phyloP scores from a whole-genome alignment of 2,797 vertebrate species.

The Notolepis coatsorum region DNA sequence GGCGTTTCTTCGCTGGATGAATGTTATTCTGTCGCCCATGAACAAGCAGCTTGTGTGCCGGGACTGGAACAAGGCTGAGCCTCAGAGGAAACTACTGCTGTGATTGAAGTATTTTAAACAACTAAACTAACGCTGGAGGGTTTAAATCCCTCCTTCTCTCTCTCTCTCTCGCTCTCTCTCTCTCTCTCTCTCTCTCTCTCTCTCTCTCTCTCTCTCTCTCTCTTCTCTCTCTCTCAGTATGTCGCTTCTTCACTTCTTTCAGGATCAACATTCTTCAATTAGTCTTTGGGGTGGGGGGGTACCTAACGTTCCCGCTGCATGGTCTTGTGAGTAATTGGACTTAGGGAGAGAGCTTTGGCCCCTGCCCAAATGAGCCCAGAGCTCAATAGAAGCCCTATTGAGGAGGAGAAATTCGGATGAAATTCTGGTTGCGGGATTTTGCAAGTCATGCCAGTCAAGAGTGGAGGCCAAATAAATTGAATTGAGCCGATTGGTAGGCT shows the following conservation, averaged over 20 bases:
- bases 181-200: constrained; percentile 26
- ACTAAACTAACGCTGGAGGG: constrained; percentile 1
- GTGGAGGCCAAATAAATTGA: constrained; percentile 56
- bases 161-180: constrained; percentile 11
- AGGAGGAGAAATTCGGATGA: constrained; percentile 33
- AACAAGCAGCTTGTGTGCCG: constrained; percentile 39
- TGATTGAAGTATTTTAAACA: constrained; percentile 31
- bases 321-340: constrained; percentile 57
- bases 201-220: background rate
- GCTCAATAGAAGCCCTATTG: constrained; percentile 35
- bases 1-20: constrained; percentile 25
- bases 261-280: constrained; percentile 40
- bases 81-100: constrained; percentile 10
- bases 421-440: constrained; percentile 17
- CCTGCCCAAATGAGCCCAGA: constrained; percentile 50
- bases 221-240: constrained; percentile 22
- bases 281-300: constrained; percentile 33
- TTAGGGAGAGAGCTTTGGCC: constrained; percentile 44
- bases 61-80: constrained; percentile 28
- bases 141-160: constrained; percentile 16
- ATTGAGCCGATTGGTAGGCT: constrained; percentile 60
- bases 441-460: constrained; percentile 36
- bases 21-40: constrained; percentile 45
- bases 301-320: constrained; percentile 35
- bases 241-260: constrained; percentile 20